Evolutionary conservation across 2,888 invertebrate species (phyloP), one percentile per base, ranked within the genome.

Genomic region (Cataglyphis altisquamis): DNA sequence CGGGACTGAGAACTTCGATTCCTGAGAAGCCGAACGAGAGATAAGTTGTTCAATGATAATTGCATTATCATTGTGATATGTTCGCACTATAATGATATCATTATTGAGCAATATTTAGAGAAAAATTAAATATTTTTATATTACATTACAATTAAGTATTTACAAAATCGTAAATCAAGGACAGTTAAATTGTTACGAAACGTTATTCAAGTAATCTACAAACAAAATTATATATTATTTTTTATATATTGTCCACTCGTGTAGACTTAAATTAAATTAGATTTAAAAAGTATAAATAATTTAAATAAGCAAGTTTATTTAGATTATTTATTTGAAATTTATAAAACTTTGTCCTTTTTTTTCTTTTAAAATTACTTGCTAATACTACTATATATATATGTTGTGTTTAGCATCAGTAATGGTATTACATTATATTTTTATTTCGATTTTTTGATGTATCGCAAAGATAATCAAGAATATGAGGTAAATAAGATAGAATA

Each of bases 21-120:
- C 81, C 41, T 25, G 72, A 57, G 60, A 80, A 72, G 21, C 57
- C 63, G 55, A 32, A 32, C 64, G 67, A 45, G 72, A 57, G 67
- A 66, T 82, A 73, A 57, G 67, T 82, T 57, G 82, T 77, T 45
- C 60, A 60, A 39, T 66, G 66, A 82, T 82, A 80, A 80, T 80
- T 80, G 29, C 12, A 72, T 80, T 72, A 62, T 80, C 72, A 36
- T 48, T 48, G n/a, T 60, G 78, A 72, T 80, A 80, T 36, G 60
- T 72, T 80, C 36, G 41, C 60, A 32, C 45, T 48, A 25, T 70
- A 78, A 45, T 12, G 60, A 78, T 62, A 60, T 72, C 48, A 32
- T 72, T 62, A 67, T 72, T 25, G 45, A 57, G 21, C 41, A 41
- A n/a, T 18, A 21, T 15, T 73, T 52, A 48, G 55, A 74, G 64